Percentiles rank a stretch among this genome's conserved stretches.
Conservation (phyloP, 64 coral and sea anemone species). For the Montipora cactus region DNA sequence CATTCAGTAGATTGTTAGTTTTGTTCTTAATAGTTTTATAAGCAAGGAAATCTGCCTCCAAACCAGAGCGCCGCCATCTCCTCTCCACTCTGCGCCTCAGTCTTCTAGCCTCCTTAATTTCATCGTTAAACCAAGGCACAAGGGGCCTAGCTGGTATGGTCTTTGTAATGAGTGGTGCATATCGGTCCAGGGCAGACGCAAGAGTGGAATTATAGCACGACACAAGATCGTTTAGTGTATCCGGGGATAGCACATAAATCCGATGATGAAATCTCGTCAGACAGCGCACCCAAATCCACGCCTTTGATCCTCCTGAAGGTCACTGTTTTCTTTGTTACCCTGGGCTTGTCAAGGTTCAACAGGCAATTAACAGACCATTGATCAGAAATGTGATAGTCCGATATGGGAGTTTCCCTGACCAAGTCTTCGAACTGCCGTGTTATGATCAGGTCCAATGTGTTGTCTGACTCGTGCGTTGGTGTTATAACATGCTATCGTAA, state of each 20-base stretch:
- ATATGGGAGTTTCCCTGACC: too few relatives aligned
- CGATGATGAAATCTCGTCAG: slow-evolving; percentile 57
- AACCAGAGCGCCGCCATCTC: slow-evolving; percentile 37
- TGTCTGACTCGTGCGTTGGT: too few relatives aligned
- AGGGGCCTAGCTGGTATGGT: slow-evolving; percentile 50
- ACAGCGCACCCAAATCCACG: slow-evolving; percentile 43
- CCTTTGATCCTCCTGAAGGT: slow-evolving; percentile 75
- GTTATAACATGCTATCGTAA: too few relatives aligned
- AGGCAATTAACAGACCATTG: too few relatives aligned
- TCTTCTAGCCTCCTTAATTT: slow-evolving; percentile 55
- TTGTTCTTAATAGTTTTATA: too few relatives aligned
- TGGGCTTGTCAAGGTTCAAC: slow-evolving; percentile 55
- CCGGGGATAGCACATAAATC: slow-evolving; percentile 41
- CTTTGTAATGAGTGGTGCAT: slow-evolving; percentile 59
- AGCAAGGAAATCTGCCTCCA: not conserved
- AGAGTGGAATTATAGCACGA: slow-evolving; percentile 68
- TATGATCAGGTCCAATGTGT: too few relatives aligned
- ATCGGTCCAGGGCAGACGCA: slow-evolving; percentile 62
- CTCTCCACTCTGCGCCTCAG: slow-evolving; percentile 38
- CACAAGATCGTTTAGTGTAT: slow-evolving; percentile 58
- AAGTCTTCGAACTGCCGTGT: too few relatives aligned
- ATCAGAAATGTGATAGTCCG: too few relatives aligned
- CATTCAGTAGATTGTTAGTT: too few relatives aligned
- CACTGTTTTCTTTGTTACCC: slow-evolving; percentile 59
- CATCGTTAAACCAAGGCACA: slow-evolving; percentile 45